phyloP scores from a whole-genome alignment of 2,797 vertebrate genomes.

The Apogon hyalosoma region DNA sequence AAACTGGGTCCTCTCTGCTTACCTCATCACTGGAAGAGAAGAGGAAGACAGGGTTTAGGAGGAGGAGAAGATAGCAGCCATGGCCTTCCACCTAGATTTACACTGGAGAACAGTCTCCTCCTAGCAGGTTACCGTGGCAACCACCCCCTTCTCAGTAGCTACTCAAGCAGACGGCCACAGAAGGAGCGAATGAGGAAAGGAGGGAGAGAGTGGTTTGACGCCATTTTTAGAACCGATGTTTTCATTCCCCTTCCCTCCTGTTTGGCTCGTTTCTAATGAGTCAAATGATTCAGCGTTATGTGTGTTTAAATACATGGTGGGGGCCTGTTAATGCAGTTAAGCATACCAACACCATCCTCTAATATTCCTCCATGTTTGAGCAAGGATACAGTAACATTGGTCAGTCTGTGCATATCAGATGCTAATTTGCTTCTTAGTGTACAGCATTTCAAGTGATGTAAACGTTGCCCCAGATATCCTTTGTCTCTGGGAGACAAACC shows the following conservation, averaged over 20 bases:
- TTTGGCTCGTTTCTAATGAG: constrained; percentile 38
- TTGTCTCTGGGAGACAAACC: constrained; percentile 32
- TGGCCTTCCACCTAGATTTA: constrained; percentile 62
- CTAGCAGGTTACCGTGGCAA: constrained; percentile 76
- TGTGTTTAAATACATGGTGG: constrained; percentile 1
- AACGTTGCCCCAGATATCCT: constrained; percentile 17
- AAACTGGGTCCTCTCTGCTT: constrained; percentile 58
- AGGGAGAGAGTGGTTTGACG: constrained; percentile 18
- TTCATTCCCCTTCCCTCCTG: constrained; percentile 32
- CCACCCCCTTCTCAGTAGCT: constrained; percentile 38
- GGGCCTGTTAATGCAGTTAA: background rate
- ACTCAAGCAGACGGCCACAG: constrained; percentile 55
- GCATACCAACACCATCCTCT: background rate
- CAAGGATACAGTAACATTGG: no score
- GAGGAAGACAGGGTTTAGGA: constrained; percentile 4
- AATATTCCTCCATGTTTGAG: no score
- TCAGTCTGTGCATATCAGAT: background rate
- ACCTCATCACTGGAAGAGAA: constrained; percentile 59
- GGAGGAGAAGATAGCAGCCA: constrained; percentile 34
- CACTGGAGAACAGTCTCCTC: constrained; percentile 57
- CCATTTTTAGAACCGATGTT: constrained; percentile 72
- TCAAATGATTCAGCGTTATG: constrained; percentile 8
- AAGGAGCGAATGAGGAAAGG: constrained; percentile 37
- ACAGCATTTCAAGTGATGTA: background rate
- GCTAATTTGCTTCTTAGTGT: background rate